Base-by-base conservation (phyloP, 2,888 invertebrate species). In the Leptopterna dolabrata region DNA sequence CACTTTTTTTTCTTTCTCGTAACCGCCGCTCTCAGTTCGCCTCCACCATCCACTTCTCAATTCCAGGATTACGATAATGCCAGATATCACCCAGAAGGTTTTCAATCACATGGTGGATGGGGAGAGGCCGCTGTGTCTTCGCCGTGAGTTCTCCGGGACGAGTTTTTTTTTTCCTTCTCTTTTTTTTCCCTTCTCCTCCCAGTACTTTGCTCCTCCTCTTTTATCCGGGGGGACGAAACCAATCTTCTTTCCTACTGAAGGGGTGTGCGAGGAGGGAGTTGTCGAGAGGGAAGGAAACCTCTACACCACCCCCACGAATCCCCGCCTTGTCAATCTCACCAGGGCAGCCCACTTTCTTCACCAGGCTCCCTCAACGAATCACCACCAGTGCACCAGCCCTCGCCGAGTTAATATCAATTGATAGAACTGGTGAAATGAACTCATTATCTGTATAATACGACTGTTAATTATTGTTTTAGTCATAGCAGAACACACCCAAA, bases 31-130 rank as follows among this genome's bases (percentile, higher is more conserved):
- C 63, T 63, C 63, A 24, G 19, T 19, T 27, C 30, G 7, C 47
- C 24, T 24, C 9, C n/a, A 13, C 47, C 30, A 19, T 51, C 81
- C 81, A 55, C 51, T 47, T 81, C 81, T 81, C 81, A 81, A 81
- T 81, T 51, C 81, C 51, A 55, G 81, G 55, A 81, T 81, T 51
- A 81, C 81, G 81, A 81, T 81, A 81, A 81, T 81, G 81, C 81
- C 81, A 81, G 81, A 81, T 81, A 81, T 81, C 81, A 81, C 81
- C 51, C 47, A 81, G 78, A 43, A 78, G 36, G 55, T 47, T 81
- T 81, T 81, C 81, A 81, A 81, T 81, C 81, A 81, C 81, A 51
- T 51, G 81, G 81, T 16, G 51, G n/a, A 51, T 19, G 51, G 6
- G 81, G 51, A 51, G 29, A n/a, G 36, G 2, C 36, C 36, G 36